Base-by-base conservation (phyloP, 1,140 invertebrate genomes). In the Rhopalosiphum padi region DNA sequence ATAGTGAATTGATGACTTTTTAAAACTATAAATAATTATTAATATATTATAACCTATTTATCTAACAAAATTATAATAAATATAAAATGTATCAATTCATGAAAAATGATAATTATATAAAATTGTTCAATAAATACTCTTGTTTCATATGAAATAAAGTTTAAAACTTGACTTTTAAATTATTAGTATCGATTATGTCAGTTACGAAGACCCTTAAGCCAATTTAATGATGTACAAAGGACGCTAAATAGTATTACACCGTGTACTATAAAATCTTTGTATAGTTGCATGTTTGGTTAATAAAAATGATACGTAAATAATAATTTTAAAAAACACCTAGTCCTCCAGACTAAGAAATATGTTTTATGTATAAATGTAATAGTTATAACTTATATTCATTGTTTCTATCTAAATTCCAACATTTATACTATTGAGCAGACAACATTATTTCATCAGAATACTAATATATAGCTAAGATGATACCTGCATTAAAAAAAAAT, bases 191-290 rank as follows among this genome's bases (percentile, higher is more conserved):
- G 87, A 89, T 89, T 55, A 18, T 46, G n/a, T 88, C 7, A 22
- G 48, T 55, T 53, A 53, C 21, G 87, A 89, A 89, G 87, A 89
- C 87, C 87, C 48, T 48, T 89, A 89, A 89, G 87, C 87, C 87
- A 89, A 89, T 55, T 89, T 53, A 89, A 89, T 89, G 22, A 89
- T 53, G 0, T 7, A 35, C n/a, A 51, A 18, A 88, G 46, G 7
- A 48, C 46, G 8, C 25, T 22, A 51, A 51, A 88, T 88, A 51
- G 43, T 6, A 48, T 35, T 22, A n/a, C 22, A 48, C 18, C 3
- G 15, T 11, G 2, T 51, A 51, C 46, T 88, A 48, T 88, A 88
- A 88, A 48, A 87, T 30, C 43, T 4, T 46, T 48, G 46, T 46
- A 21, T 60, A 68, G 60, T 15, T 4, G 15, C 3, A 60, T 60